These are phyloP conservation scores for Candidula unifasciata DNA, from an alignment of 2,888 invertebrate genomes.

Conservation along the genomic window DNA sequence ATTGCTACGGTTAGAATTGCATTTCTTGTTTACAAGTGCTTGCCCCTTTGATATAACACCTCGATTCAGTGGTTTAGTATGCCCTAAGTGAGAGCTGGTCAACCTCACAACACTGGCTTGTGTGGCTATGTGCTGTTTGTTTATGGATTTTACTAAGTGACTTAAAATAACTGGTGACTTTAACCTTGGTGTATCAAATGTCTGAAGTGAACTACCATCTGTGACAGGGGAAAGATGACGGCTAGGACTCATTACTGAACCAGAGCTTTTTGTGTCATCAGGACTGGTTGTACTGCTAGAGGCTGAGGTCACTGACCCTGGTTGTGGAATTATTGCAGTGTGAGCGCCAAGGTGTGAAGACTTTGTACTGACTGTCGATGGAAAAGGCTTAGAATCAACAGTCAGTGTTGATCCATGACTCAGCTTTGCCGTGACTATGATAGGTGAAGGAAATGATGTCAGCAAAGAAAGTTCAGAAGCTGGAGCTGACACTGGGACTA, in stretches of 20 bases:
- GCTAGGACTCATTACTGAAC: background rate
- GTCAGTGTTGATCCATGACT: constrained; percentile 1
- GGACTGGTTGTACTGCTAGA: background rate
- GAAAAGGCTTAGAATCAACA: constrained; percentile 1
- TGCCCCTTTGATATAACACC: background rate
- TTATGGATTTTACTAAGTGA: background rate
- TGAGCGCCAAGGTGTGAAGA: background rate
- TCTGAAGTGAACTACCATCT: background rate
- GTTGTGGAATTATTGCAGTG: background rate
- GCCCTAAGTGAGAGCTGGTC: background rate
- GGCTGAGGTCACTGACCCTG: background rate
- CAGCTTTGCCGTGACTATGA: constrained; percentile 3
- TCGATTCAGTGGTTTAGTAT: background rate
- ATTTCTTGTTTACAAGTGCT: background rate
- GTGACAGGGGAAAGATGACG: background rate
- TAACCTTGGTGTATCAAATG: background rate
- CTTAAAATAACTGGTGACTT: background rate
- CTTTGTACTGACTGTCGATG: too few relatives aligned
- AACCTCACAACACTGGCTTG: background rate
- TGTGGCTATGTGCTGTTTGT: background rate
- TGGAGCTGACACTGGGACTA: constrained; percentile 12
- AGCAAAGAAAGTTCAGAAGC: constrained; percentile 12
- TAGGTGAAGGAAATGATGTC: constrained; percentile 13
- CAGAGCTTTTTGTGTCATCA: constrained; percentile 3
- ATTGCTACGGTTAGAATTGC: background rate